phyloP scores from a whole-genome alignment of 2,113 vertebrate genomes.

The Psittacara wagleri region DNA sequence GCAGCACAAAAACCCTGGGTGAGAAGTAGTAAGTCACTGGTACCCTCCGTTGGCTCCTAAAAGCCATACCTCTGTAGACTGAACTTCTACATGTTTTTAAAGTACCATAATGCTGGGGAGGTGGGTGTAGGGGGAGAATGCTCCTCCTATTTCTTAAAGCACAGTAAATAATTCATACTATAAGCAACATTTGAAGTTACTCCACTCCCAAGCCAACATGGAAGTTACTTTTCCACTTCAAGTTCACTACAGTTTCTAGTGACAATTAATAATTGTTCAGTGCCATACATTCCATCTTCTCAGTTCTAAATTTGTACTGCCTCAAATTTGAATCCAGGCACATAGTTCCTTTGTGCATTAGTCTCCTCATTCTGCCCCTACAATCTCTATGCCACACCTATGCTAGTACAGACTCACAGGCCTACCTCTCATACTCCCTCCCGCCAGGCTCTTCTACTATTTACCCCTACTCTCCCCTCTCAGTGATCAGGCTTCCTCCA shows the following conservation, averaged over 20 bases:
- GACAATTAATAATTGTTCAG: background rate
- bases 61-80: background rate
- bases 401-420: background rate
- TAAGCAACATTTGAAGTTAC: background rate
- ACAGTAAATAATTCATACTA: background rate
- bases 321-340: background rate
- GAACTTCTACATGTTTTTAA: background rate
- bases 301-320: background rate
- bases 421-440: background rate
- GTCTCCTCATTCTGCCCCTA: background rate
- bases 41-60: background rate
- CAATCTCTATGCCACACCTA: background rate
- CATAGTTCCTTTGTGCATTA: background rate
- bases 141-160: background rate
- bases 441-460: background rate
- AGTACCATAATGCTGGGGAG: rapidly evolving
- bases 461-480: background rate
- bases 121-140: background rate
- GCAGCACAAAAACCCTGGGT: background rate
- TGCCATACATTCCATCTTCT: background rate
- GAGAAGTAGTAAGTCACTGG: rapidly evolving
- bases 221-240: background rate
- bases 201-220: background rate
- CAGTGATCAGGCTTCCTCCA: background rate
- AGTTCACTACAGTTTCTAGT: background rate